Evolutionary conservation across 2,797 vertebrate genomes (phyloP), one percentile per base, ranked within the genome.

Genomic region (Protosalanx chinensis): DNA sequence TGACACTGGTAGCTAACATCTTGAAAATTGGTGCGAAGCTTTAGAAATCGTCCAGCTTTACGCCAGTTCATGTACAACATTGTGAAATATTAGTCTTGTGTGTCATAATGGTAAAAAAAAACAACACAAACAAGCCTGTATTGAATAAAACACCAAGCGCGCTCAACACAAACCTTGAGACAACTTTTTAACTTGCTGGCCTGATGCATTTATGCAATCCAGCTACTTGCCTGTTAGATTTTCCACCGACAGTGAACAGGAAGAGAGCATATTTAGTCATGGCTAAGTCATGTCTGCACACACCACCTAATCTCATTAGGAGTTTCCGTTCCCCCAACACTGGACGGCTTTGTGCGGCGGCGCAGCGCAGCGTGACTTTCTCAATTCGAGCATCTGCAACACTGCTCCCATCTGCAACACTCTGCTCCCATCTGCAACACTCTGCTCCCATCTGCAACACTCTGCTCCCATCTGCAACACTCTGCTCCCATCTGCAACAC

Each of bases 281-380:
- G 93, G 93, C 94, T 94, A 94, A 96, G 94, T 95, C 94, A 95
- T 94, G 95, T 96, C 95, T 96, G 93, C 94, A 91, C 89, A 93
- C 93, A 95, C 92, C 94, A 92, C 94, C 94, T 96, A 96, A 97
- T 97, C 95, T 95, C 94, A 97, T 97, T 96, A 96, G 93, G 94
- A 94, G 94, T 96, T 97, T 98, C 95, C 95, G 94, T 93, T 93
- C 92, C 88, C 90, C 81, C 90, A 76, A 94, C 93, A 97, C 93
- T 94, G 95, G 90, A 90, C 86, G 92, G 92, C 93, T 95, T 96
- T 97, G 95, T 98, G 87, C 79, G 37, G 53, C 61, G 61, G 71
- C 33, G 88, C 87, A 82, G n/a, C 68, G 79, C 72, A 59, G 75
- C 71, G 83, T 79, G 91, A 86, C 82, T 87, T 63, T 68, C 23